Evolutionary conservation across 2,113 vertebrate genomes (phyloP).

Genomic region (Xenus cinereus): DNA sequence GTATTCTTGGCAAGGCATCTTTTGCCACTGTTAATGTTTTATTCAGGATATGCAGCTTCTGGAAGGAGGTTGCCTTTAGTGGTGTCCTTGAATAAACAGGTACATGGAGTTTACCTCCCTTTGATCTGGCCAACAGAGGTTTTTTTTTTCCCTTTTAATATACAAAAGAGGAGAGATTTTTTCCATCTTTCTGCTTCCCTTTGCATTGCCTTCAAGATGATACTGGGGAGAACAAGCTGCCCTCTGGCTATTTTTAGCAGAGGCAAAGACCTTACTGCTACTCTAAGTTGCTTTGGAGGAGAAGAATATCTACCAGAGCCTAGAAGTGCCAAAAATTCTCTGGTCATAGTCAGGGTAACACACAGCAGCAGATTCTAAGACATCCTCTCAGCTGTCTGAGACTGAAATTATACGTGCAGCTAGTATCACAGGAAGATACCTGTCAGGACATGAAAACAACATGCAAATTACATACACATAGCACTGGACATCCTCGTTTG

Average conservation of each 20-base stretch:
- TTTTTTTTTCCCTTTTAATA: not conserved
- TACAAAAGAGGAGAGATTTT: accelerated
- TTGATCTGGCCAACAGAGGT: not conserved
- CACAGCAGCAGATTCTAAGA: not conserved
- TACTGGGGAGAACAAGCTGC: not conserved
- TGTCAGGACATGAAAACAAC: not conserved
- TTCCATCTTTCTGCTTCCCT: not conserved
- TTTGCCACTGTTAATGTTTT: not conserved
- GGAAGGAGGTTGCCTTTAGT: not conserved
- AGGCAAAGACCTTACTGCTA: not conserved
- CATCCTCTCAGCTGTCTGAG: not conserved
- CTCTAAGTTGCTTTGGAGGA: not conserved
- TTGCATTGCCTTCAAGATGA: not conserved
- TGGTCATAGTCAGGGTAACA: not conserved
- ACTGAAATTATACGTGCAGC: not conserved
- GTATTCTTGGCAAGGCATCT: not conserved
- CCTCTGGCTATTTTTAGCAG: not conserved
- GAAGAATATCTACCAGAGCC: not conserved
- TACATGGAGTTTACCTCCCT: not conserved
- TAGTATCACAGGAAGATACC: not conserved
- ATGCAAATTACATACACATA: too few relatives aligned
- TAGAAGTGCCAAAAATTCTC: not conserved
- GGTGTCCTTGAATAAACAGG: not conserved
- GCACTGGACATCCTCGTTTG: not conserved
- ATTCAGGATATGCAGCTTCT: not conserved